Conservation (phyloP, 2,113 vertebrate species). For the Macaca fascicularis region DNA sequence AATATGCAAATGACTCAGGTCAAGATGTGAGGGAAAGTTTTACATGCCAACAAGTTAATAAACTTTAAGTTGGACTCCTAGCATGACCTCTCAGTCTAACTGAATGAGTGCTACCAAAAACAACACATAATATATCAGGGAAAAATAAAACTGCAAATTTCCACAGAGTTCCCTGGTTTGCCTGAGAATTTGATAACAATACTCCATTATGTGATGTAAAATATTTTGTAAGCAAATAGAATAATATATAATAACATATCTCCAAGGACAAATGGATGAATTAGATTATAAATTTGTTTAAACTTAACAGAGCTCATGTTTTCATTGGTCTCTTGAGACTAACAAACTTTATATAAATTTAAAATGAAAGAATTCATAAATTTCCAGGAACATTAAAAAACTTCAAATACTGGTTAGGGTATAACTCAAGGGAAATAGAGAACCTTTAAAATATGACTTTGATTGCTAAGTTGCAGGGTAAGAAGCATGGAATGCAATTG, state of each 20-base stretch:
- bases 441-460: not conserved
- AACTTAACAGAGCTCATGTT: constrained; percentile 10
- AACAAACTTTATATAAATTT: not conserved
- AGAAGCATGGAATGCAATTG: not conserved
- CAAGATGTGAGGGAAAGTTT: not conserved
- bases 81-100: not conserved
- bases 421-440: not conserved
- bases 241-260: not conserved
- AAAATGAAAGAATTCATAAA: not conserved
- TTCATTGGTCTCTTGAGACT: not conserved
- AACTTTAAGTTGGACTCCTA: not conserved
- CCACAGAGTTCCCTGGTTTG: not conserved
- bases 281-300: not conserved
- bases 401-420: not conserved
- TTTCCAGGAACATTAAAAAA: not conserved
- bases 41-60: not conserved
- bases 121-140: not conserved
- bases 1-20: not conserved
- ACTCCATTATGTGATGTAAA: not conserved
- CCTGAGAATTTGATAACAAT: not conserved
- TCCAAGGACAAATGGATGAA: not conserved
- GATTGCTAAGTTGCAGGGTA: not conserved
- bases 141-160: constrained; percentile 3
- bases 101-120: not conserved
- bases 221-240: constrained; percentile 9